phyloP scores from a whole-genome alignment of 2,797 vertebrate genomes.

The Phoebastria nigripes region DNA sequence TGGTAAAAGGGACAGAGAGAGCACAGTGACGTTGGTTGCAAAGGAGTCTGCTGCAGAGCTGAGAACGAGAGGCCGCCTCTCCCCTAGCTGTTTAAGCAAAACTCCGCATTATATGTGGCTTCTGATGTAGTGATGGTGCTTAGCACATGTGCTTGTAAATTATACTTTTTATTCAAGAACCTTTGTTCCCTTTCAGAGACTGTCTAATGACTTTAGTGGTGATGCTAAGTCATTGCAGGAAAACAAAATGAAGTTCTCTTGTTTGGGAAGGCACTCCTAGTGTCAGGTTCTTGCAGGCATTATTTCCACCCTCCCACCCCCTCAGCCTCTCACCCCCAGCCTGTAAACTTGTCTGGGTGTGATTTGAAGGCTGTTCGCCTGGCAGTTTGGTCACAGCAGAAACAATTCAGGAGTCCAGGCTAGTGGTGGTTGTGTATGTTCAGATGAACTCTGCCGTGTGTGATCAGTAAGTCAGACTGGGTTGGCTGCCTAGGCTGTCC shows the following conservation, averaged over 20 bases:
- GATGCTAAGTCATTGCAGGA: not conserved
- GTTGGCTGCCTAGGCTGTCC: rapidly evolving
- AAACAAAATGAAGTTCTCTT: not conserved
- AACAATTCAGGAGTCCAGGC: not conserved
- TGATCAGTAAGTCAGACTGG: not conserved
- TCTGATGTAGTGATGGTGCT: not conserved
- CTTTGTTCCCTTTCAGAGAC: not conserved
- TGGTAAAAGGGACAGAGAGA: not conserved
- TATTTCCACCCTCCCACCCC: not conserved
- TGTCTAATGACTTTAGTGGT: rapidly evolving
- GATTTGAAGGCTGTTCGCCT: not conserved
- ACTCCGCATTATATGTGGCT: not conserved
- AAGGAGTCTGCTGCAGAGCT: not conserved
- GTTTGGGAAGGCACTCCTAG: not conserved
- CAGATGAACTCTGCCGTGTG: not conserved
- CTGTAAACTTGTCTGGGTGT: not conserved
- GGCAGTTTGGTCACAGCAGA: not conserved
- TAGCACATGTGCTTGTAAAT: not conserved
- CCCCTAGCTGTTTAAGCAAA: not conserved
- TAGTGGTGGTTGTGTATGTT: not conserved
- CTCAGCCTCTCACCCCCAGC: not conserved
- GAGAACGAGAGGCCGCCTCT: not conserved
- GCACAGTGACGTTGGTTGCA: not conserved
- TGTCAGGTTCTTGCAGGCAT: not conserved
- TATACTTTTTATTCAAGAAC: not conserved